Base-by-base conservation (phyloP, 2,113 vertebrate genomes). In the Heterochromis multidens region DNA sequence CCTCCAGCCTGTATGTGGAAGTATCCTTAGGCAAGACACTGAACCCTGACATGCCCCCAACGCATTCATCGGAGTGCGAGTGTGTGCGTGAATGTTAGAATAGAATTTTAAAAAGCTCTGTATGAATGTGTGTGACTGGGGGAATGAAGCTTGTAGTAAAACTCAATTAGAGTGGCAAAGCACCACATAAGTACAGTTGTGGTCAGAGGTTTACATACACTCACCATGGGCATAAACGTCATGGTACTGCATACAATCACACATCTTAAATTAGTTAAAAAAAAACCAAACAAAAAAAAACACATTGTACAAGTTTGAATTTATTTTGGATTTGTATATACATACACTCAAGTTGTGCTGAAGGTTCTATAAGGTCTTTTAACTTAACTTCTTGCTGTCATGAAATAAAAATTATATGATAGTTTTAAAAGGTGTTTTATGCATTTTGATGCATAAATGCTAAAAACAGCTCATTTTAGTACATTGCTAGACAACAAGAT, bases 171-270 rank as follows among this genome's bases (percentile, higher is more conserved):
- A 40, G 33, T 65, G 62, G 35, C 37, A 65, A 65, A 65, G 62
- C 21, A n/a, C n/a, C n/a, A n/a, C n/a, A 21, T 65, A 40, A 40
- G 4, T 40, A 65, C 23, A 1, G 62, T 0, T 65, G n/a, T n/a
- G n/a, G n/a, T n/a, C n/a, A n/a, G n/a, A n/a, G n/a, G n/a, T 65
- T 65, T 40, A 65, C 16, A 40, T 1, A 0, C 62, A 0, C 62
- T n/a, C 35, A 40, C 40, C 35, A 25, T 40, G 62, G 62, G 37
- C 33, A 23, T 65, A 1, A 65, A 65, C 35, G 40, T 37, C 62
- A 65, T 0, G n/a, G n/a, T n/a, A n/a, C n/a, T n/a, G n/a, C n/a
- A n/a, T n/a, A n/a, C n/a, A n/a, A n/a, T n/a, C n/a, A n/a, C n/a
- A n/a, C n/a, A n/a, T n/a, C n/a, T n/a, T n/a, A n/a, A n/a, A n/a